Base-by-base conservation (phyloP, 2,113 vertebrate species). In the Percina caprodes region DNA sequence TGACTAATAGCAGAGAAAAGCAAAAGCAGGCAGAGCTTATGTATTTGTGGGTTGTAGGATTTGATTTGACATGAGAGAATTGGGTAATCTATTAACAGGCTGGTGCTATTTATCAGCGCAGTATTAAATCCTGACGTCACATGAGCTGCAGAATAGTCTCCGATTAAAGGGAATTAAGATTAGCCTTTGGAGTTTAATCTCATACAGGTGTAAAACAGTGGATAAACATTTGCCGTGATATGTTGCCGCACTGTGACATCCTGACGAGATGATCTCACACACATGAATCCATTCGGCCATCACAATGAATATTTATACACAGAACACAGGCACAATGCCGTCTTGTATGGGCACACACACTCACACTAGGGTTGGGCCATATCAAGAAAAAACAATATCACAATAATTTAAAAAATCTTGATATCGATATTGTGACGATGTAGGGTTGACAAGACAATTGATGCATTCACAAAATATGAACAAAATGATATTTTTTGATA, bases 131-230 rank as follows among this genome's bases (percentile, higher is more conserved):
- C 60, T 87, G 87, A 85, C 70, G 67, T 89, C 90, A 90, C 45
- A 19, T 56, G 79, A 88, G 69, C 77, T 23, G 79, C 69, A 54
- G 67, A 86, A 86, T 88, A 65, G 72, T 83, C 84, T 85, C 86
- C 80, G 90, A 92, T 91, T 91, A 89, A 61, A 4, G 60, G 85
- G 86, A 80, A 87, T 92, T 89, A 87, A 89, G 87, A 90, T 90
- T 85, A 89, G 85, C 84, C 67, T 18, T 51, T 49, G n/a, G 59
- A 56, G 69, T 85, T 83, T 88, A 88, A 89, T 91, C 85, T 78
- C 65, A 48, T 55, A 77, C 89, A 93, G 89, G 89, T 92, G 82
- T 84, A 82, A 90, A 15, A 80, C 55, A 58, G 66, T 74, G 86
- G 83, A 78, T 83, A 83, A 83, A 88, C 55, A 73, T 79, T 83